Evolutionary conservation across 2,888 invertebrate genomes (phyloP).

Genomic region (Caenorhabditis zanzibari): DNA sequence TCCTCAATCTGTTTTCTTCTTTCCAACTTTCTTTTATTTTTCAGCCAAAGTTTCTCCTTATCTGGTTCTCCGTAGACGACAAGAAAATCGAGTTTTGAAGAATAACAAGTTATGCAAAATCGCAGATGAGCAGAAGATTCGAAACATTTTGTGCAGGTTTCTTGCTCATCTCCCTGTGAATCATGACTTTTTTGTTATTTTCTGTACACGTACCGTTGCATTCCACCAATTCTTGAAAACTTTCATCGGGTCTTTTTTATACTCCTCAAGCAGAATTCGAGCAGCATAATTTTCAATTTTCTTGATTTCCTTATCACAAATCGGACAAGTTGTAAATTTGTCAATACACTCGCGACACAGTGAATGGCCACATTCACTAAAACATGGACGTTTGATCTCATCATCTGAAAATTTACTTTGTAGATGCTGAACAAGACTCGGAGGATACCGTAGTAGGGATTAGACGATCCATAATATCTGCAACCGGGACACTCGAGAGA

Average conservation of each 20-base stretch:
- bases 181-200: too few species aligned
- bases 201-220: not conserved
- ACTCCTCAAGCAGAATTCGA: not conserved
- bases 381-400: not conserved
- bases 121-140: not conserved
- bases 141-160: not conserved
- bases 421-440: not conserved
- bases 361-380: conserved; percentile 1
- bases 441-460: not conserved
- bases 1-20: conserved; percentile 1
- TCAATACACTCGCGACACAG: not conserved
- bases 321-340: not conserved
- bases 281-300: not conserved
- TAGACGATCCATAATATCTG: not conserved
- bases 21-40: not conserved
- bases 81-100: not conserved
- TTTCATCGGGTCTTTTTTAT: not conserved
- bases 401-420: not conserved
- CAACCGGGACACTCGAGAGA: conserved; percentile 3
- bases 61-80: not conserved
- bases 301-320: not conserved
- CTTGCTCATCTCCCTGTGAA: not conserved
- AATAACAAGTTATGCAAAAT: not conserved
- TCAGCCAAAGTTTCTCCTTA: not conserved
- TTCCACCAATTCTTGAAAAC: conserved; percentile 4